These are phyloP conservation scores for Eueremaeus valkanovi DNA, from an alignment of 2,888 invertebrate genomes.

Conservation along the genomic window DNA sequence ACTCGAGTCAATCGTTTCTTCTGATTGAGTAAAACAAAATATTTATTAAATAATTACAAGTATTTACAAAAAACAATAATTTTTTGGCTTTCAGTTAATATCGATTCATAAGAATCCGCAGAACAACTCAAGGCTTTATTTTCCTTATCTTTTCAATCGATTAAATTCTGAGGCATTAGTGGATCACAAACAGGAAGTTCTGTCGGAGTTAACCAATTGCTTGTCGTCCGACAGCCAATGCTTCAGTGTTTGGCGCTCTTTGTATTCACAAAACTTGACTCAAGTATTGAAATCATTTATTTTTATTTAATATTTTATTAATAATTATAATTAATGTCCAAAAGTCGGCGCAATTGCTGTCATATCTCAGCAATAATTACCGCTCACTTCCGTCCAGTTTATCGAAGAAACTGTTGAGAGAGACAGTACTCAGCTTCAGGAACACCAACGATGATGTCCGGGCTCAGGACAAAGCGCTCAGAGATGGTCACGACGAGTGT, in stretches of 20 bases:
- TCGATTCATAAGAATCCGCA: no score
- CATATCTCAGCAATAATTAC: constrained; percentile 53
- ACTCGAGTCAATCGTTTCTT: no score
- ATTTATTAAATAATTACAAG: no score
- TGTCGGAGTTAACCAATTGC: constrained; percentile 61
- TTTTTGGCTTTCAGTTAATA: constrained; percentile 1
- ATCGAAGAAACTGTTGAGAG: constrained; percentile 54
- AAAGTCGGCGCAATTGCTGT: constrained; percentile 59
- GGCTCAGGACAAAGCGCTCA: constrained; percentile 47
- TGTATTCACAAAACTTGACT: constrained; percentile 63
- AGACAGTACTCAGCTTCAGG: constrained; percentile 57
- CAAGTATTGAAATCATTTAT: constrained; percentile 58
- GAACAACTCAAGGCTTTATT: constrained; percentile 19
- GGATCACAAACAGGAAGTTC: constrained; percentile 48
- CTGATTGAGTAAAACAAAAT: no score
- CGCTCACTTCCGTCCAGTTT: constrained; percentile 47
- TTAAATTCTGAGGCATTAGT: neutral
- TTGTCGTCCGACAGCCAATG: constrained; percentile 62
- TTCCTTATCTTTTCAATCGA: neutral
- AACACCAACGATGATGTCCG: constrained; percentile 52
- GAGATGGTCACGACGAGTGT: constrained; percentile 46
- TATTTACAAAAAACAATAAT: no score
- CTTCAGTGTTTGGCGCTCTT: constrained; percentile 64
- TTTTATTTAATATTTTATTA: constrained; percentile 49
- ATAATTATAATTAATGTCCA: constrained; percentile 15